These are phyloP conservation scores for Bombus sibiricus DNA, from an alignment of 1,140 invertebrate genomes.

Conservation along the genomic window DNA sequence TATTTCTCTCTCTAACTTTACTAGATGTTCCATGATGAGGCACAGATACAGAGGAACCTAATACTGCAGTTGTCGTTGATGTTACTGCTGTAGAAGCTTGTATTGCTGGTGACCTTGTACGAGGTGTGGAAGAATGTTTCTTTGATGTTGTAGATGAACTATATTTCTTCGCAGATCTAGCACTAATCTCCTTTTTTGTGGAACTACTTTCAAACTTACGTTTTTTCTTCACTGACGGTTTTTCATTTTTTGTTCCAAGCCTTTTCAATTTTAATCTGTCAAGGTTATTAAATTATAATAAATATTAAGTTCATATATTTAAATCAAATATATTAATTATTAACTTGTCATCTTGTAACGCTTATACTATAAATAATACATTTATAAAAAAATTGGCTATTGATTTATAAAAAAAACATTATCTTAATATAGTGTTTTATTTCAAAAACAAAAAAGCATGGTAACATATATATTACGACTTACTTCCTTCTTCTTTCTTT, in stretches of 20 bases:
- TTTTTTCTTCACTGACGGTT: constrained; percentile 76
- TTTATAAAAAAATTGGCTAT: not conserved
- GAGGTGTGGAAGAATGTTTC: constrained; percentile 69
- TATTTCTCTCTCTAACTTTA: constrained; percentile 76
- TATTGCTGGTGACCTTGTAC: constrained; percentile 72
- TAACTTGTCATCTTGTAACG: not conserved
- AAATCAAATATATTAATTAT: constrained; percentile 3
- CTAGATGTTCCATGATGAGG: constrained; percentile 60
- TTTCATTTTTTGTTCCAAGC: constrained; percentile 77
- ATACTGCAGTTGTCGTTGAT: constrained; percentile 29
- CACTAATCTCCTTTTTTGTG: constrained; percentile 72
- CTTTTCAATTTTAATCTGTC: constrained; percentile 78
- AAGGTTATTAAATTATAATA: constrained; percentile 14
- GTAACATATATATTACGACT: constrained; percentile 5
- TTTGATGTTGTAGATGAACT: constrained; percentile 66
- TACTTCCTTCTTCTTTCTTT: constrained; percentile 80
- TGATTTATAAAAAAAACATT: no score
- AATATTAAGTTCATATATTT: not conserved
- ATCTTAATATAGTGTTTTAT: no score
- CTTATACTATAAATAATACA: not conserved
- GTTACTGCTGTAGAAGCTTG: constrained; percentile 46
- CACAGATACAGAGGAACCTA: constrained; percentile 61
- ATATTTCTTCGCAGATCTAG: constrained; percentile 74
- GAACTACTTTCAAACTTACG: constrained; percentile 74
- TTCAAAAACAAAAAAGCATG: not conserved